Base-by-base conservation (phyloP, 2,797 vertebrate genomes). In the Orientallactaga sibirica region DNA sequence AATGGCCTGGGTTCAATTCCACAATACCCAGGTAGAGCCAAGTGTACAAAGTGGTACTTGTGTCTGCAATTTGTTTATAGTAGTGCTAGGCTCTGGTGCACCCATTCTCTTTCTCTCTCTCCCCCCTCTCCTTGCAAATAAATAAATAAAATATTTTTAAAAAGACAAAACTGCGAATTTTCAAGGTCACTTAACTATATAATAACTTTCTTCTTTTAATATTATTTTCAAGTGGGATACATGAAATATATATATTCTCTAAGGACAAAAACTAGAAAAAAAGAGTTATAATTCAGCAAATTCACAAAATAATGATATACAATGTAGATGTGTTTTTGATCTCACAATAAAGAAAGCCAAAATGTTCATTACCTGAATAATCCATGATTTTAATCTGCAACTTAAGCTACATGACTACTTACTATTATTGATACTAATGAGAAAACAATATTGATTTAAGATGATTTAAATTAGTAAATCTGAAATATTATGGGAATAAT, bases 391-490 rank as follows among this genome's bases (percentile, higher is more conserved):
- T 48, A 8, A 66, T 79, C 58, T 90, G 10, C 14, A 22, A 29
- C 55, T 87, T 41, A 92, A 90, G 10, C 0, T 3, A 95, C 11
- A 16, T 29, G 62, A 94, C 81, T 95, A 86, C 73, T 97, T 91
- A 85, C 20, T 88, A 93, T 74, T 92, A 91, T 43, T 85, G 27
- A 27, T 75, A 64, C 5, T 61, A 94, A 90, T 25, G 78, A 81
- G 7, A 85, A 92, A 81, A 7, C 41, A 55, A 19, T 96, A 96
- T 91, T 94, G 93, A 97, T 96, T 97, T 94, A 95, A 94, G 93
- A 95, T 96, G 92, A 92, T 95, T 97, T 96, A 94, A 97, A 91
- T 66, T 86, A 91, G 71, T 77, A 96, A 97, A 95, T 96, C 92
- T 93, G 55, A 88, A 97, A 88, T 95, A 52, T 76, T 96, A 84